These are phyloP conservation scores for Carposina sasakii DNA, from an alignment of 1,140 invertebrate species.

Conservation along the genomic window DNA sequence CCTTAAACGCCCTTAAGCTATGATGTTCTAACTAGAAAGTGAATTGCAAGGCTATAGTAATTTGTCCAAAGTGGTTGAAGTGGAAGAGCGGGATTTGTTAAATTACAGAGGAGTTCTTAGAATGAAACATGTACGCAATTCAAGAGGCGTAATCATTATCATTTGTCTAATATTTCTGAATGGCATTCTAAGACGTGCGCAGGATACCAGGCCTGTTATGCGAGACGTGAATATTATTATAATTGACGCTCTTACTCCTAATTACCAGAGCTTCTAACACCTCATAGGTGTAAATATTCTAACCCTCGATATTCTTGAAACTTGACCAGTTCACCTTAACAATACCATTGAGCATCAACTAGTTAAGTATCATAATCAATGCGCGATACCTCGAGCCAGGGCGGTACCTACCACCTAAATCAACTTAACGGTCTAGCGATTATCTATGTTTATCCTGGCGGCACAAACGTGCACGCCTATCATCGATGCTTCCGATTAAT, in stretches of 20 bases:
- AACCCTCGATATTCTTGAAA: no score
- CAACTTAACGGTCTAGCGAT: constrained; percentile 34
- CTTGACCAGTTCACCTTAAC: no score
- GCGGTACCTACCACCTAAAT: constrained; percentile 35
- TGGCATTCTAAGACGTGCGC: constrained; percentile 12
- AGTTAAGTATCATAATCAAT: no score
- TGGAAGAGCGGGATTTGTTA: constrained; percentile 27
- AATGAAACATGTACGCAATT: constrained; percentile 20
- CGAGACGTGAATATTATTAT: no score
- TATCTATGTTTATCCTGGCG: constrained; percentile 47
- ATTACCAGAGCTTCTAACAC: no score
- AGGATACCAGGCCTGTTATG: no score
- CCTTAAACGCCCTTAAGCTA: constrained; percentile 26
- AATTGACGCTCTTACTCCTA: no score
- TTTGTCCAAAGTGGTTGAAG: constrained; percentile 32
- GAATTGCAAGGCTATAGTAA: constrained; percentile 45
- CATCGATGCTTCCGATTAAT: constrained; percentile 47
- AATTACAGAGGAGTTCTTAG: constrained; percentile 34
- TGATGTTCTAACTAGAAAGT: constrained; percentile 46
- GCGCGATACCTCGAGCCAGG: no score
- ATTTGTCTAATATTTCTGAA: constrained; percentile 19
- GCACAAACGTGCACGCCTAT: constrained; percentile 36
- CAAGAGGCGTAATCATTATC: constrained; percentile 15
- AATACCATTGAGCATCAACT: no score
- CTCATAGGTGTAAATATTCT: no score